Conservation (phyloP, 2,797 vertebrate species). For the Crocodylus rhombifer region DNA sequence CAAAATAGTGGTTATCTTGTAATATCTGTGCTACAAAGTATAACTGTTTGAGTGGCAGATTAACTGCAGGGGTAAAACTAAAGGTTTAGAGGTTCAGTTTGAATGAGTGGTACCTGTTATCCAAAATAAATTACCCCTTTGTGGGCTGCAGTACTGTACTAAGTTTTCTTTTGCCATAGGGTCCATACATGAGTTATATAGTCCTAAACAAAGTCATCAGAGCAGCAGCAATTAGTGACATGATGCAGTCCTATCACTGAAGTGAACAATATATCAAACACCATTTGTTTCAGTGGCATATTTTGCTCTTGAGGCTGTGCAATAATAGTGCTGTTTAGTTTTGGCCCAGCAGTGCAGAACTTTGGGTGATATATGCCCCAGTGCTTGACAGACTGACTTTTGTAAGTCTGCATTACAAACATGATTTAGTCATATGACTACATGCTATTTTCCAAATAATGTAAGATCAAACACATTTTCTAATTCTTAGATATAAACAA, state of each 20-base stretch:
- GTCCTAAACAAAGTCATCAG: accelerated
- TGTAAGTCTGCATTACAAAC: background rate
- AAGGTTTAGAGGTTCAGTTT: background rate
- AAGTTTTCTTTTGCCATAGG: background rate
- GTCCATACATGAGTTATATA: background rate
- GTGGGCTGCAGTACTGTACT: background rate
- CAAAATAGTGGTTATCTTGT: background rate
- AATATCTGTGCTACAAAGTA: background rate
- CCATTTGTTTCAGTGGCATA: background rate
- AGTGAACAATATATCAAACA: background rate
- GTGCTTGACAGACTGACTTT: background rate
- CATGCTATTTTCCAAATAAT: background rate
- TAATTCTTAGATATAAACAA: background rate
- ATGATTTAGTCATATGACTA: background rate
- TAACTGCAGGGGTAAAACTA: background rate
- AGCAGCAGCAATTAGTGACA: background rate
- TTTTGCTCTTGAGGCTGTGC: background rate
- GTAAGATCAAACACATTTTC: background rate
- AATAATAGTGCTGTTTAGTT: background rate
- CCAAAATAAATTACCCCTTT: background rate
- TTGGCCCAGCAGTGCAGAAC: background rate
- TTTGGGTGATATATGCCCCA: background rate
- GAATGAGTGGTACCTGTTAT: background rate
- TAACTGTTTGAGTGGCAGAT: background rate
- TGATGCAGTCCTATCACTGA: background rate